Conservation (phyloP, 2,888 invertebrate genomes). For the Drosophila colorata region DNA sequence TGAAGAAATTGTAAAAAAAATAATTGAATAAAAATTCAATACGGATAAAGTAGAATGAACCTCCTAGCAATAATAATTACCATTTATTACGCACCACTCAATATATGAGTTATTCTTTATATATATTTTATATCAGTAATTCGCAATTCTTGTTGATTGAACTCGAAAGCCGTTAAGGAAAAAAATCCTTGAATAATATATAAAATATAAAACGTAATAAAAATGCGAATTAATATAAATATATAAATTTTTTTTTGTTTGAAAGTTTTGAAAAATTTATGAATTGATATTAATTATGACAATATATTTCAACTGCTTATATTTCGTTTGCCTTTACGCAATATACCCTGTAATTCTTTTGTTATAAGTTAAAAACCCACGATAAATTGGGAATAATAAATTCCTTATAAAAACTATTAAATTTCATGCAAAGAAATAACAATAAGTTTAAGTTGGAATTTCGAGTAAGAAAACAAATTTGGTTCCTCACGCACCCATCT, state of each 20-base stretch:
- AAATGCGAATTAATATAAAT: background rate
- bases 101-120: background rate
- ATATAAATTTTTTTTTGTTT: no score
- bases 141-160: constrained; percentile 8
- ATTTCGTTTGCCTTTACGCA: no score
- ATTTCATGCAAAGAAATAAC: background rate
- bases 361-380: no score
- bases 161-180: background rate
- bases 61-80: constrained; percentile 16
- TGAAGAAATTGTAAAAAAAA: background rate
- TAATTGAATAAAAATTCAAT: constrained; percentile 2
- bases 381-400: background rate
- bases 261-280: no score
- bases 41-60: constrained; percentile 18
- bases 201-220: background rate
- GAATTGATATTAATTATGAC: no score
- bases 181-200: background rate
- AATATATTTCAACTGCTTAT: no score
- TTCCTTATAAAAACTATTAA: background rate
- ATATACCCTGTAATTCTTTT: no score
- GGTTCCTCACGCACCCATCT: constrained; percentile 16
- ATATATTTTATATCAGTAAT: background rate
- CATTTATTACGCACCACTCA: constrained; percentile 18
- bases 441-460: constrained; percentile 1
- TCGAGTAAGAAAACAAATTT: constrained; percentile 2